These are phyloP conservation scores for Siphamia tubifer DNA, from an alignment of 2,113 vertebrate species.

Conservation along the genomic window DNA sequence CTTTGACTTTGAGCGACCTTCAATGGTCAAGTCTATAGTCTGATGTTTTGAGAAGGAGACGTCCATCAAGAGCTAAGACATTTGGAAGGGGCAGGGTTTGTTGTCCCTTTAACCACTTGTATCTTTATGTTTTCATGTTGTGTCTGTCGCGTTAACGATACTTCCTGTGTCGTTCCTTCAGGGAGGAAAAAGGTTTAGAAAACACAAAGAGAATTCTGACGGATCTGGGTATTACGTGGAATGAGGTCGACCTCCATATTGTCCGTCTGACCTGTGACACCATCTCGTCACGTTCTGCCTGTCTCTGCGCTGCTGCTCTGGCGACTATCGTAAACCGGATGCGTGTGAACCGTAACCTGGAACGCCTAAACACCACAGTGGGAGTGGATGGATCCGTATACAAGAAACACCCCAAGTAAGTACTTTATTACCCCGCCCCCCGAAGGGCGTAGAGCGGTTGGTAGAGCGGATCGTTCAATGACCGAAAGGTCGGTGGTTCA, in stretches of 20 bases:
- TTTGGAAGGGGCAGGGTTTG: no score
- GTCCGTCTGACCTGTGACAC: conserved; percentile 78
- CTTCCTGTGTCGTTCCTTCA: no score
- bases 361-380: conserved; percentile 61
- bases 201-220: conserved; percentile 54
- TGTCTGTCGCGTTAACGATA: not conserved
- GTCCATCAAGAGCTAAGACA: no score
- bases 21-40: no score
- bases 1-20: no score
- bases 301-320: conserved; percentile 80
- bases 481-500: no score
- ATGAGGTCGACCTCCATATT: conserved; percentile 53
- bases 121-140: not conserved
- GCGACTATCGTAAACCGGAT: conserved; percentile 80
- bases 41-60: no score
- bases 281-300: conserved; percentile 75
- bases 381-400: conserved; percentile 82
- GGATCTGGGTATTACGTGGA: conserved; percentile 68
- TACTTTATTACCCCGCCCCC: no score
- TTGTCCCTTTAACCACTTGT: no score
- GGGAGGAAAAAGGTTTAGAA: conserved; percentile 34
- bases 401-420: conserved; percentile 75
- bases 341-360: conserved; percentile 64
- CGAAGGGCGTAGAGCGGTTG: no score
- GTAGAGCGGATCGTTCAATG: no score